A percentile compares a stretch with the other conserved stretches of the same genome.
These are phyloP conservation scores for Chaetodon trifasciatus DNA, from an alignment of 2,797 vertebrate genomes.

Conservation along the genomic window DNA sequence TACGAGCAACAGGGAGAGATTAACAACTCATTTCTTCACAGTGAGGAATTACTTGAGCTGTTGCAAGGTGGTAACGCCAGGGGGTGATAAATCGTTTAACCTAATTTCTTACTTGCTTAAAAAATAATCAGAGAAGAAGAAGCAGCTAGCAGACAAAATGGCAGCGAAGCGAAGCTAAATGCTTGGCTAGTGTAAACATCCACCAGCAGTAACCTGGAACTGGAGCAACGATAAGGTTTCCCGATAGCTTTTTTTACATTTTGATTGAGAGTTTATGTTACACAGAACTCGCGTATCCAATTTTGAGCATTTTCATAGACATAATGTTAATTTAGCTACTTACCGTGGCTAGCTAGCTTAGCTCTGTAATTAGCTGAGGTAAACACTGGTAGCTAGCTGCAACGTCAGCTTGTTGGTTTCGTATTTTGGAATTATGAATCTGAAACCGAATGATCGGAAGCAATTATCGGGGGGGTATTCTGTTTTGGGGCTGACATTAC, in stretches of 20 bases:
- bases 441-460: neutral
- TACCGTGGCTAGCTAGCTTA: slow-evolving; percentile 14
- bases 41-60: neutral
- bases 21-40: neutral
- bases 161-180: slow-evolving; percentile 55
- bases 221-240: slow-evolving; percentile 45
- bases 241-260: neutral
- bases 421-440: neutral
- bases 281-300: neutral
- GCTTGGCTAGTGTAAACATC: slow-evolving; percentile 69
- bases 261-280: slow-evolving; percentile 58
- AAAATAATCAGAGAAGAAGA: slow-evolving; percentile 51
- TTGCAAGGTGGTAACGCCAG: slow-evolving; percentile 1
- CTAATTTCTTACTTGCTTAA: neutral
- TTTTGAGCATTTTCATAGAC: neutral
- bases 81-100: slow-evolving; percentile 5
- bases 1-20: too few species aligned
- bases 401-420: slow-evolving; percentile 16
- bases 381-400: slow-evolving; percentile 18
- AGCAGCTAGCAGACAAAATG: slow-evolving; percentile 63
- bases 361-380: slow-evolving; percentile 45
- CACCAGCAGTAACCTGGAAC: slow-evolving; percentile 32
- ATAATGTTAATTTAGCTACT: neutral
- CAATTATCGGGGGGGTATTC: fast-evolving
- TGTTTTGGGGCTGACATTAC: neutral